Evolutionary conservation across 2,113 vertebrate species (phyloP).

Genomic region (Motacilla alba): DNA sequence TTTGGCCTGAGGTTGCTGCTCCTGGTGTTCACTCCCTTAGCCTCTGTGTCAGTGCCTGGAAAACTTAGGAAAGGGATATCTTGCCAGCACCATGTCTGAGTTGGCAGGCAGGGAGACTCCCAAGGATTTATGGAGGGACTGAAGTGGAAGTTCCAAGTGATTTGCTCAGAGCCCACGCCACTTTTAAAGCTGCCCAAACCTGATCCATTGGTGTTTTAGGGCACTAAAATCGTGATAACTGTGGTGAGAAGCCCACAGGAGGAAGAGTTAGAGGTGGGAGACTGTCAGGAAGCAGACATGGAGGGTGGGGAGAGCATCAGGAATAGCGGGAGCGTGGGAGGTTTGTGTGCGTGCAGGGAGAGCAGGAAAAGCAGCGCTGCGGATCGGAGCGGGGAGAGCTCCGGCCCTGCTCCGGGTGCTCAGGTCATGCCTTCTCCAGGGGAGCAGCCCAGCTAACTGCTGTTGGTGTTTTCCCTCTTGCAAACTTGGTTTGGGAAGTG

Average conservation of each 20-base stretch:
- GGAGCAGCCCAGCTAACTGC: not conserved
- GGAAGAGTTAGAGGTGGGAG: not conserved
- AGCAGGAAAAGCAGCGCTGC: not conserved
- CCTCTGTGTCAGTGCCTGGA: not conserved
- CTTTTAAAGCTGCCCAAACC: not conserved
- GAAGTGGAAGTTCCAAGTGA: not conserved
- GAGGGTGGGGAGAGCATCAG: not conserved
- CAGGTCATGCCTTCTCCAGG: not conserved
- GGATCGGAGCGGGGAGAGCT: rapidly evolving
- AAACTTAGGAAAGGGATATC: not conserved
- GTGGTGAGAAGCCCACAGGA: not conserved
- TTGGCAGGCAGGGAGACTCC: not conserved
- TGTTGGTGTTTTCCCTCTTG: not conserved
- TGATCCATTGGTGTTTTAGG: rapidly evolving
- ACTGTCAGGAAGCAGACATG: not conserved
- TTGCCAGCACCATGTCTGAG: rapidly evolving
- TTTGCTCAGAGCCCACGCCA: not conserved
- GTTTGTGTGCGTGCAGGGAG: not conserved
- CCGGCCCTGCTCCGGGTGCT: not conserved
- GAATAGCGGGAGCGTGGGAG: not conserved
- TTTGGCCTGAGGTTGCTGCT: not conserved
- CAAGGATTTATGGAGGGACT: rapidly evolving
- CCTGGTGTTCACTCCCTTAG: not conserved
- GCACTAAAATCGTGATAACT: not conserved
- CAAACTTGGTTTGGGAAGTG: not conserved